Evolutionary conservation across 2,113 vertebrate genomes (phyloP), one percentile per base, ranked within the genome.

Genomic region (Mastomys natalensis): DNA sequence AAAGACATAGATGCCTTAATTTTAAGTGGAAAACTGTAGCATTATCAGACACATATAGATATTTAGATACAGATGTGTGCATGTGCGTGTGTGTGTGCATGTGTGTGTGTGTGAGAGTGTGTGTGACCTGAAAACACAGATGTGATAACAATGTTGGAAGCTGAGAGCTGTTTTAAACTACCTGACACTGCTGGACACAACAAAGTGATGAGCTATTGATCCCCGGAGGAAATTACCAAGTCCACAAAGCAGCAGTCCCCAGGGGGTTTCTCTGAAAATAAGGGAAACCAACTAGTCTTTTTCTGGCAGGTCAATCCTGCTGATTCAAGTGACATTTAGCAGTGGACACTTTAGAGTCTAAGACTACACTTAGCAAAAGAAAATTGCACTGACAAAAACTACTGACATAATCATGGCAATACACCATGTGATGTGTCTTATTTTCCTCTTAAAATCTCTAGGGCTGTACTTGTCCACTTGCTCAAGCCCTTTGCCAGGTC

Each of bases 331-430:
- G 87, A 95, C 43, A 45, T 84, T 95, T 87, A 86, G 70, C 66
- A 45, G 66, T 77, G 95, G 87, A 85, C 37, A 34, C 70, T 90
- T 89, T 88, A 89, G 29, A 90, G 60, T 82, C 80, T 92, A 34
- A 90, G 87, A 81, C 5, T n/a, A 92, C 45, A 92, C 68, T 95
- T 92, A 90, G 53, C 62, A 80, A 73, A 91, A 90, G n/a, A 95
- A 96, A 95, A 95, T 62, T 77, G 55, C 77, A 92, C 87, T 64
- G 64, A 93, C 13, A 43, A 64, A 77, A 92, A 76, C 82, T 93
- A 89, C 43, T 68, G 6, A 60, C 68, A 73, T 58, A 48, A 78
- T 60, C 7, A 19, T 62, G 55, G 9, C 51, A 74, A 51, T 40
- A 64, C 2, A 70, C 12, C 8, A 26, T 24, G 53, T 31, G 5